Base-by-base conservation (phyloP, 2,113 vertebrate genomes). In the Ailurus styani region DNA sequence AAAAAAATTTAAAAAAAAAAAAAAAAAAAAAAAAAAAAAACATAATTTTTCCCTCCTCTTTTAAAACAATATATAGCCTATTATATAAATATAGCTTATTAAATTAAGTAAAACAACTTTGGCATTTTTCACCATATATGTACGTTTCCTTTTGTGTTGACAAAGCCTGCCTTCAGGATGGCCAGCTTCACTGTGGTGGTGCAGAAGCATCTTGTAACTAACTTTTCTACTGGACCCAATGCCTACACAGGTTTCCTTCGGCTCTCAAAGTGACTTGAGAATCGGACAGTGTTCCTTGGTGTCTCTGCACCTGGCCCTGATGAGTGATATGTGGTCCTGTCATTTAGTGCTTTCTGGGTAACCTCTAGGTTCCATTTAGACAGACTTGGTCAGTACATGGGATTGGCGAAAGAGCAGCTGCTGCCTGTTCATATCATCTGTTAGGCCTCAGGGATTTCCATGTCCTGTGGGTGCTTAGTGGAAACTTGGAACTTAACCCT, bases 371-470 rank as follows among this genome's bases (percentile, higher is more conserved):
- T 97, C 79, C 37, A 87, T 18, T 93, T 86, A 55, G 81, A 95
- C 34, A 45, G 55, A 95, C 31, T 42, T 42, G 55, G 54, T 93
- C 6, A 18, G 31, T 50, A 77, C 0, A 15, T 27, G 50, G 73
- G 73, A 34, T 47, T 81, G 91, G 75, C 66, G 50, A 37, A 72
- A 84, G 81, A 95, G 21, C 87, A 86, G 60, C 90, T 96, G 70
- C 72, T 54, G 25, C 7, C 2, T 93, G 83, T 79, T 31, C 57
- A n/a, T 82, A 64, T 23, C 54, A 94, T 66, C 40, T 34, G 52
- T 83, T 96, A 95, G 91, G 23, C n/a, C 96, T 94, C 77, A 85
- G 93, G 27, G 62, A 94, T 17, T 42, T 87, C n/a, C 90, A 70
- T 27, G 66, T 55, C 68, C 21, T 81, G 54, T 96, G 10, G 64